Conservation (phyloP, 2,797 vertebrate genomes). For the Lateolabrax maculatus region DNA sequence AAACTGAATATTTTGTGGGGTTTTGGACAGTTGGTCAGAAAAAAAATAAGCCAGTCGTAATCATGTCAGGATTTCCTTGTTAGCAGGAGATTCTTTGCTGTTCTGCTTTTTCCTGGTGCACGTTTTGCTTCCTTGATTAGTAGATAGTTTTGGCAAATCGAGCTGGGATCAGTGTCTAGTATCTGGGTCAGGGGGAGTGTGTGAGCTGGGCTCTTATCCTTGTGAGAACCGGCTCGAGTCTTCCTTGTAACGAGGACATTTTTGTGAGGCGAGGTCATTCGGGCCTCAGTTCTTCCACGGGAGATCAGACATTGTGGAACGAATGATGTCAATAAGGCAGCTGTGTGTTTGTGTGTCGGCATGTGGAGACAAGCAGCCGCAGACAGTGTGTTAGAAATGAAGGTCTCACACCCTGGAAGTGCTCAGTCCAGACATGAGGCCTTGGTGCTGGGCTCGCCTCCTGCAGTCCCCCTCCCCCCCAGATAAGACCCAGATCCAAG, state of each 20-base stretch:
- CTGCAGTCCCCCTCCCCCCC: neutral
- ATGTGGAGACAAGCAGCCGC: neutral
- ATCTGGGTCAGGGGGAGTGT: constrained; percentile 61
- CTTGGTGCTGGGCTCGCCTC: constrained; percentile 10
- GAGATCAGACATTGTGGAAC: constrained; percentile 27
- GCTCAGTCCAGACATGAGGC: constrained; percentile 11
- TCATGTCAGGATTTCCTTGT: neutral
- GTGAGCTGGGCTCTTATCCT: constrained; percentile 9
- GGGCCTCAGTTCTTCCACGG: neutral
- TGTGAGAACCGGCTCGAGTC: constrained; percentile 47
- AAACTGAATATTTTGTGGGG: neutral
- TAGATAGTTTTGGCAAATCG: neutral
- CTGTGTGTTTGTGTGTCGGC: constrained; percentile 25
- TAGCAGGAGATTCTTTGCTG: neutral
- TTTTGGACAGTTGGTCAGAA: neutral
- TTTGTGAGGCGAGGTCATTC: constrained; percentile 49
- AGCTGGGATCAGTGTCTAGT: constrained; percentile 31
- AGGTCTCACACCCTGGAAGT: neutral
- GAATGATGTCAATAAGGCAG: constrained; percentile 21
- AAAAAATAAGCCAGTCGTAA: neutral
- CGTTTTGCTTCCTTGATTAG: neutral
- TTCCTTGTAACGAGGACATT: constrained; percentile 40
- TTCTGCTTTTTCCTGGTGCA: neutral
- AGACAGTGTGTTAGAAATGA: neutral
- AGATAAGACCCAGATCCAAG: constrained; percentile 56